These are phyloP conservation scores for Venustoraphidia nigricollis DNA, from an alignment of 2,888 invertebrate genomes.

Conservation along the genomic window DNA sequence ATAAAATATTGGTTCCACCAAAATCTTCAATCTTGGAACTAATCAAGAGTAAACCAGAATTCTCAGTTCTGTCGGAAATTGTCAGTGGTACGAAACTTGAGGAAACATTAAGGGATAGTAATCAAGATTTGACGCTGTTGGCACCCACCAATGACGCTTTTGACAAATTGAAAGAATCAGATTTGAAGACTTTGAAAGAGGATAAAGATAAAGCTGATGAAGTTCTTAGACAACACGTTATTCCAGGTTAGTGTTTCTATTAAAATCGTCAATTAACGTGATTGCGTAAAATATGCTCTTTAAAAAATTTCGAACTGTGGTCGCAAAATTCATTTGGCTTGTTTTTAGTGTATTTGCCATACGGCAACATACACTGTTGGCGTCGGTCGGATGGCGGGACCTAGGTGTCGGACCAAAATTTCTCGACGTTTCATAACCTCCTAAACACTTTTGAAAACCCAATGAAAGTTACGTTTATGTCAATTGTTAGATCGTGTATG, in stretches of 20 bases:
- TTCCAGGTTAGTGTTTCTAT: conserved; percentile 26
- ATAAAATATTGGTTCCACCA: conserved; percentile 38
- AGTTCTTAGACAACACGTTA: conserved; percentile 34
- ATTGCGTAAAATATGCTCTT: no score
- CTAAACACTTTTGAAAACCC: no score
- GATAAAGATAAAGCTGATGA: conserved; percentile 31
- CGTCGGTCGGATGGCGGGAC: no score
- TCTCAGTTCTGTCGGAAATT: conserved; percentile 28
- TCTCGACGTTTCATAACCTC: no score
- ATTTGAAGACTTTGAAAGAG: conserved; percentile 27
- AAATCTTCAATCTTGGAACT: conserved; percentile 31
- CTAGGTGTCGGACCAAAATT: no score
- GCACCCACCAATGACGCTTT: conserved; percentile 42
- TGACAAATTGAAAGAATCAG: conserved; percentile 29
- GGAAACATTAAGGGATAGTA: conserved; percentile 26
- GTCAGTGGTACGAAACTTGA: conserved; percentile 32
- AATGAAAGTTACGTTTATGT: no score
- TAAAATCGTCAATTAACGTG: no score
- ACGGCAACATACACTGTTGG: no score
- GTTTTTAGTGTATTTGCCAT: no score
- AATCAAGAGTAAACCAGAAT: conserved; percentile 28
- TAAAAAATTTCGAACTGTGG: no score
- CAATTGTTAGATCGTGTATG: no score
- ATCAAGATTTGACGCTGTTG: conserved; percentile 35
- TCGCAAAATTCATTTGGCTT: no score